Conservation (phyloP, 2,797 vertebrate genomes). For the Geotrypetes seraphini region DNA sequence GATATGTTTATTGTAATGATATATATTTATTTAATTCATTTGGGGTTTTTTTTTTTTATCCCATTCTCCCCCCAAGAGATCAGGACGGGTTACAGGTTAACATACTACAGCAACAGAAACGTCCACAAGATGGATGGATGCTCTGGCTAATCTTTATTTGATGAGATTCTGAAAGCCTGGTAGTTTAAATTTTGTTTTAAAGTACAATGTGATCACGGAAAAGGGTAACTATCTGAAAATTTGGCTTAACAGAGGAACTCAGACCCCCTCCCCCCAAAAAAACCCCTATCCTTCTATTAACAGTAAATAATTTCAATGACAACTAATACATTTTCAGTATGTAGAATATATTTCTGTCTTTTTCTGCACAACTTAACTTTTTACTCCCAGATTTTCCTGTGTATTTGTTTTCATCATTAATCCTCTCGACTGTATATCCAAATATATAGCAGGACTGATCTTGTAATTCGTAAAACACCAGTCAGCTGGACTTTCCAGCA, state of each 20-base stretch:
- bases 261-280: slow-evolving; percentile 10
- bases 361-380: slow-evolving; percentile 4
- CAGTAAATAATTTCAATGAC: slow-evolving; percentile 10
- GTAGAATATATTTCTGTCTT: slow-evolving; percentile 13
- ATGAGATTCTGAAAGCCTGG: slow-evolving; percentile 44
- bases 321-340: slow-evolving; percentile 15
- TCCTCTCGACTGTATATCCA: slow-evolving; percentile 16
- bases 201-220: slow-evolving; percentile 31
- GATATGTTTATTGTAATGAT: slow-evolving; percentile 15
- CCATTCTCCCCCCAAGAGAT: too few species aligned
- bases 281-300: slow-evolving; percentile 8
- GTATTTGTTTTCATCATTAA: slow-evolving; percentile 21
- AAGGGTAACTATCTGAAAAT: slow-evolving; percentile 38
- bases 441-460: slow-evolving; percentile 11
- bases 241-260: slow-evolving; percentile 36
- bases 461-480: slow-evolving; percentile 24
- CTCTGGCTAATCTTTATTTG: slow-evolving; percentile 47
- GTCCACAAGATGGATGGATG: slow-evolving; percentile 32
- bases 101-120: slow-evolving; percentile 9
- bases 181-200: slow-evolving; percentile 22
- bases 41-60: too few species aligned
- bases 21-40: too few species aligned
- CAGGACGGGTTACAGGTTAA: too few species aligned
- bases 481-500: slow-evolving; percentile 35
- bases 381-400: slow-evolving; percentile 26